Percentiles rank a stretch among this genome's conserved stretches.
phyloP scores from a whole-genome alignment of 2,888 invertebrate species.

The Acanthoscelides obtectus region DNA sequence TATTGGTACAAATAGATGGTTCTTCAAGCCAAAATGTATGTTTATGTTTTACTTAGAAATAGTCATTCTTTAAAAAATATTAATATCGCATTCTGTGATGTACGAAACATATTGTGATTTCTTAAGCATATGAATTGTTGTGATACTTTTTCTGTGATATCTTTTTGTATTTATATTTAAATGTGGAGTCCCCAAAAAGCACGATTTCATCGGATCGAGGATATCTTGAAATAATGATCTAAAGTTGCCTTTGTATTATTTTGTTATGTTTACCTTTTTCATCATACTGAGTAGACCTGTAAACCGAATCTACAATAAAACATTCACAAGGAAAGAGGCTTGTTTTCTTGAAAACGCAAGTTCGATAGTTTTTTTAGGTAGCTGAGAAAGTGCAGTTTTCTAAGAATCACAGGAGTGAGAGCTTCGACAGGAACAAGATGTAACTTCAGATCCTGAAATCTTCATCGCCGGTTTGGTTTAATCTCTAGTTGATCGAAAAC shows the following conservation, averaged over 20 bases:
- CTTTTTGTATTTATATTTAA: too few relatives aligned
- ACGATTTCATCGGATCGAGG: conserved; percentile 7
- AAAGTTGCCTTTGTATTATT: neutral
- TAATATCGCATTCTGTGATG: neutral
- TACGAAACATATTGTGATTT: neutral
- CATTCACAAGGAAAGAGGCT: conserved; percentile 13
- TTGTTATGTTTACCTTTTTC: neutral
- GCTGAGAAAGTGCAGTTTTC: neutral
- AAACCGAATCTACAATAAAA: conserved; percentile 15
- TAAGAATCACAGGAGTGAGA: neutral
- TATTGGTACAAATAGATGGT: too few relatives aligned
- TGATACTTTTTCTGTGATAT: too few relatives aligned
- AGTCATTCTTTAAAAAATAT: too few relatives aligned
- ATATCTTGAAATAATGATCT: neutral
- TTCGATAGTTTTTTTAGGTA: conserved; percentile 19
- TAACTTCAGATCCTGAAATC: neutral
- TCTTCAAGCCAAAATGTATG: too few relatives aligned
- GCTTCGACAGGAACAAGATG: neutral
- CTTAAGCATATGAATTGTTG: neutral
- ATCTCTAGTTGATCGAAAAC: neutral
- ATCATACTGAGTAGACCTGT: neutral
- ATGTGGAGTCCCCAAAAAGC: too few relatives aligned
- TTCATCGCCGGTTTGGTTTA: neutral
- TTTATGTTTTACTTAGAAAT: too few relatives aligned
- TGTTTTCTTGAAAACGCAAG: conserved; percentile 11